A percentile compares a stretch with the other conserved stretches of the same genome.
phyloP scores from a whole-genome alignment of 1,140 invertebrate genomes.

The Ceratosolen solmsi region DNA sequence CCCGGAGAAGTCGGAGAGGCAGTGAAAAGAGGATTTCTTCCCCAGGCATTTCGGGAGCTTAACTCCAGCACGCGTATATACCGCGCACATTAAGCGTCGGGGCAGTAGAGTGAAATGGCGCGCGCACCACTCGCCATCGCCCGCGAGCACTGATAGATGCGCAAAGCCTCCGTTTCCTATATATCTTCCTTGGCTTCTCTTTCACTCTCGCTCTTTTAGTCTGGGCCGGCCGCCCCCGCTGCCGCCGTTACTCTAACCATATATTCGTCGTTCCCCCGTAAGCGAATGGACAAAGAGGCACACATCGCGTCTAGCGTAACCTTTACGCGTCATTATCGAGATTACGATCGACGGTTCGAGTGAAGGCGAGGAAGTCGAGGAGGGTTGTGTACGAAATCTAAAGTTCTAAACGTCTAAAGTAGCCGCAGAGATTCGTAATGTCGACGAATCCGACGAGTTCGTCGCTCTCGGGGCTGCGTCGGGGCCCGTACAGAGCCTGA shows the following conservation, averaged over 20 bases:
- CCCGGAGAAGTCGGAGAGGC: background rate
- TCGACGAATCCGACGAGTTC: background rate
- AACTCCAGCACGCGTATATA: conserved; percentile 10
- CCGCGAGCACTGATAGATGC: conserved; percentile 63
- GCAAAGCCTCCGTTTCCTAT: conserved; percentile 50
- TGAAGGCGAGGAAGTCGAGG: conserved; percentile 4
- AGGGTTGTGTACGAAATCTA: conserved; percentile 8
- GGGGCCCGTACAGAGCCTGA: background rate
- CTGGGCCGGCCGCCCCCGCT: background rate
- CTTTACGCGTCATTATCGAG: conserved; percentile 75
- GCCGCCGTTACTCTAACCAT: background rate
- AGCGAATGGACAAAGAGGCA: conserved; percentile 69
- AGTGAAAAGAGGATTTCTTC: conserved; percentile 14
- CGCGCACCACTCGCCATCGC: conserved; percentile 41
- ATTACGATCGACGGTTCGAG: conserved; percentile 67
- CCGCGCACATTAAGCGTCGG: background rate
- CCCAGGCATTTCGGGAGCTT: conserved; percentile 55
- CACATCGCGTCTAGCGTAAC: conserved; percentile 70
- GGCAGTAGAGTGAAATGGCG: background rate
- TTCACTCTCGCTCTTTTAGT: background rate
- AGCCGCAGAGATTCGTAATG: too few species aligned
- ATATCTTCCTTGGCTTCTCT: conserved; percentile 22
- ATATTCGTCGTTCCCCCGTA: conserved; percentile 45
- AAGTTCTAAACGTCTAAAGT: background rate
- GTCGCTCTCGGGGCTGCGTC: background rate